phyloP scores from a whole-genome alignment of 2,113 vertebrate species.

The Melanostigma gelatinosum region DNA sequence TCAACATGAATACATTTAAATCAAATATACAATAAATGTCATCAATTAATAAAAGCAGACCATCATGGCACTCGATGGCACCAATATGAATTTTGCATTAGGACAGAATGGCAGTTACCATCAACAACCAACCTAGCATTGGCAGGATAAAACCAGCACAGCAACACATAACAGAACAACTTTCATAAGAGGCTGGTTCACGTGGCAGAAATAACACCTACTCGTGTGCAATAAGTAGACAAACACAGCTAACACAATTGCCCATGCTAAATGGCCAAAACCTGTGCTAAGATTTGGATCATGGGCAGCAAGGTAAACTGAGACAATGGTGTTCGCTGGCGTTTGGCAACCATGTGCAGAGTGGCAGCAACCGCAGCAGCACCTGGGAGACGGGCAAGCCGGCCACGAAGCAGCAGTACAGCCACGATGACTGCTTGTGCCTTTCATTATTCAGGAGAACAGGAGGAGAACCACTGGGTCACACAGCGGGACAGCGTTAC shows the following conservation, averaged over 20 bases:
- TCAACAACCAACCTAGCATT: neutral
- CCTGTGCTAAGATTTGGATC: slow-evolving; percentile 29
- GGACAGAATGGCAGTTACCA: neutral
- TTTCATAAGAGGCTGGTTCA: no score
- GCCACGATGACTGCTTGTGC: slow-evolving; percentile 54
- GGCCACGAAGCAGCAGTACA: slow-evolving; percentile 46
- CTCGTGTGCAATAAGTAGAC: neutral
- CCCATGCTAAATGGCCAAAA: neutral
- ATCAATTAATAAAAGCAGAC: slow-evolving; percentile 2
- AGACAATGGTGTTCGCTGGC: slow-evolving; percentile 32
- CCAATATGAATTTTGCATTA: slow-evolving; percentile 36
- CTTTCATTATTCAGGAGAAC: slow-evolving; percentile 85
- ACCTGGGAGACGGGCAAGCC: slow-evolving; percentile 67
- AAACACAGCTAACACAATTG: neutral
- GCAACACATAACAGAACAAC: neutral
- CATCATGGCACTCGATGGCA: neutral
- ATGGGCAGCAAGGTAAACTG: slow-evolving; percentile 35
- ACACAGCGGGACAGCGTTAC: slow-evolving; percentile 49
- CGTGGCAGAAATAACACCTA: neutral
- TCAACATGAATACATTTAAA: neutral
- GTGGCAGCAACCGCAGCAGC: slow-evolving; percentile 53
- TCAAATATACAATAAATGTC: neutral
- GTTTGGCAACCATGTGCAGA: slow-evolving; percentile 37
- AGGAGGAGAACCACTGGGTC: slow-evolving; percentile 74
- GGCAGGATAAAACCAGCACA: neutral